Evolutionary conservation across 2,888 invertebrate species (phyloP).

Genomic region (Nycteola revayana): DNA sequence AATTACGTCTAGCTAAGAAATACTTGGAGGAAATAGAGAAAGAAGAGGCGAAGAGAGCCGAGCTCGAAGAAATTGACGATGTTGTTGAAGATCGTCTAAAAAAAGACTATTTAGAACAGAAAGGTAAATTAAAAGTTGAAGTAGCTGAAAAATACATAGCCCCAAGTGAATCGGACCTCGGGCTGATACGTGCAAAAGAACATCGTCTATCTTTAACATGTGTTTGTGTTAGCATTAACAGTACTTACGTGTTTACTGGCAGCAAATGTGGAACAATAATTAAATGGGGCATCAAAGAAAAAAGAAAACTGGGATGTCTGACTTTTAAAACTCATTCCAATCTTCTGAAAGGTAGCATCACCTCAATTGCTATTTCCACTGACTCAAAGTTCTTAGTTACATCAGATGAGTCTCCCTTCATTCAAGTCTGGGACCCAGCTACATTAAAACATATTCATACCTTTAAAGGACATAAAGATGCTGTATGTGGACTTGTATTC

Average conservation of each 20-base stretch:
- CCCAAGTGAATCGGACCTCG: conserved; percentile 57
- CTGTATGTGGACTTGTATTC: conserved; percentile 90
- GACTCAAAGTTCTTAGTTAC: conserved; percentile 91
- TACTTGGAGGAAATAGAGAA: conserved; percentile 93
- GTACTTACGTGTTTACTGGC: conserved; percentile 88
- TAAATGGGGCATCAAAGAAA: conserved; percentile 90
- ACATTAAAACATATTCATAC: conserved; percentile 89
- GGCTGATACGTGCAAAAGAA: conserved; percentile 86
- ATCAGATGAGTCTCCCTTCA: conserved; percentile 78
- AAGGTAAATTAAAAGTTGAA: conserved; percentile 88
- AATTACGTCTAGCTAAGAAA: conserved; percentile 93
- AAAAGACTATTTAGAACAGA: conserved; percentile 92
- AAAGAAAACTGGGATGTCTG: conserved; percentile 82
- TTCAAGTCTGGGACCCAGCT: conserved; percentile 93
- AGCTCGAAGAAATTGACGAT: conserved; percentile 84
- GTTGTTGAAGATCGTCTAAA: conserved; percentile 89
- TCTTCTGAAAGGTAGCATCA: conserved; percentile 75
- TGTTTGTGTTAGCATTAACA: conserved; percentile 88
- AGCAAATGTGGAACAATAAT: conserved; percentile 94
- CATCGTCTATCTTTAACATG: conserved; percentile 91
- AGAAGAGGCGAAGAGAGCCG: conserved; percentile 87
- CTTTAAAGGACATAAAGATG: conserved; percentile 89
- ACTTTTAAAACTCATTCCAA: conserved; percentile 71
- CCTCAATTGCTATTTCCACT: conserved; percentile 87
- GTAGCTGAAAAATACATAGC: conserved; percentile 84